Base-by-base conservation (phyloP, 2,113 vertebrate genomes). In the Osmerus eperlanus region DNA sequence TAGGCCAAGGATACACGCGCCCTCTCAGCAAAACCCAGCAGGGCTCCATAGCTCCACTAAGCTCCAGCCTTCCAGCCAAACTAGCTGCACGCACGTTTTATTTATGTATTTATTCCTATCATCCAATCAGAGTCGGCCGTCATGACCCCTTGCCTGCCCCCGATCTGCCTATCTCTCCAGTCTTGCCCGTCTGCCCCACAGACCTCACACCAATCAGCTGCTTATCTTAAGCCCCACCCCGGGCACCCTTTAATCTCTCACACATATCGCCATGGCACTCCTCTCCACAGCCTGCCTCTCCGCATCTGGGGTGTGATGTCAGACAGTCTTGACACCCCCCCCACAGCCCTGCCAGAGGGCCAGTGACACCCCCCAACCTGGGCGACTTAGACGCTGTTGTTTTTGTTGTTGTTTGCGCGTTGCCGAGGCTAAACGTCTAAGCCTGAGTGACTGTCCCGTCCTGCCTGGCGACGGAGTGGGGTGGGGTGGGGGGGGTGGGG, bases 361-460 rank as follows among this genome's bases (percentile, higher is more conserved):
- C 3, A n/a, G n/a, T 78, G 80, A 83, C 87, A 83, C 0, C 32
- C 5, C 32, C 54, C 54, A 55, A 14, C 18, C 13, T 18, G 54
- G 54, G 54, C 54, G 14, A 86, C 83, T 79, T 82, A 84, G 82
- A 84, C 81, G 69, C 65, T 2, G 66, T 21, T 64, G 29, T 0
- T 32, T 63, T 8, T 51, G 67, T 67, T 53, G 14, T 61, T 72
- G 63, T 53, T 25, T 47, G 65, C 12, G 2, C 9, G 36, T 13
- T 28, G 28, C 51, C 16, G 3, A 3, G 16, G 65, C 71, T 79
- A 71, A 82, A 81, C 58, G 4, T 62, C 75, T 86, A 83, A 89
- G 85, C 79, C 83, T 85, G 80, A 86, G 68, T 80, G 83, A 84
- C 80, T 85, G 77, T 79, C 72, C 83, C 63, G 82, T 77, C 41